phyloP scores from a whole-genome alignment of 2,888 invertebrate genomes.

The Metallyticus violacea region DNA sequence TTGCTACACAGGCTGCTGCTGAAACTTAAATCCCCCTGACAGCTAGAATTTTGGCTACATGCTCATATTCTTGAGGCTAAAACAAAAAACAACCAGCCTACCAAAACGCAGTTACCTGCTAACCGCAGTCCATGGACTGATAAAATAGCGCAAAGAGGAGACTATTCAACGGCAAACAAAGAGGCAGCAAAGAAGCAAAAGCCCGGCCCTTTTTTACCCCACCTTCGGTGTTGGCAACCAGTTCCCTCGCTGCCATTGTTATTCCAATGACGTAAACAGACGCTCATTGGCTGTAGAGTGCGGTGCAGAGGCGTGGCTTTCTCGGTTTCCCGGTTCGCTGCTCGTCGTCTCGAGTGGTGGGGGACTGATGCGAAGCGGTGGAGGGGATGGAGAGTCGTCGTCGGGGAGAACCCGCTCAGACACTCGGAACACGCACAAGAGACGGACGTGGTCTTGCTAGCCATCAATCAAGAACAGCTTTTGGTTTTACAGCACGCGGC shows the following conservation, averaged over 20 bases:
- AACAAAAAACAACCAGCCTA: not conserved
- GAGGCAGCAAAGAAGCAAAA: not conserved
- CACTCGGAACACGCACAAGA: not conserved
- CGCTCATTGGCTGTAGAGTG: not conserved
- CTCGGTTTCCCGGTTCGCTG: not conserved
- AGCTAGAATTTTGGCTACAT: not conserved
- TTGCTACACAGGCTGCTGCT: not conserved
- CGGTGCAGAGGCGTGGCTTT: not conserved
- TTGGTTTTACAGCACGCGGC: not conserved
- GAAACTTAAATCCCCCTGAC: not conserved
- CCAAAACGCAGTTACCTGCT: not conserved
- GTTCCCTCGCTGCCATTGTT: conserved; percentile 28
- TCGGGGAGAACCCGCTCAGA: not conserved
- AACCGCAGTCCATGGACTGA: not conserved
- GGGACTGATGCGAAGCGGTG: not conserved
- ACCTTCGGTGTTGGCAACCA: not conserved
- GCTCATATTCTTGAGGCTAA: not conserved
- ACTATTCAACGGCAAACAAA: not conserved
- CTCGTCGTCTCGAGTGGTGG: not conserved
- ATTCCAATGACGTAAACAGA: conserved; percentile 22
- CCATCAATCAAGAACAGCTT: conserved; percentile 28
- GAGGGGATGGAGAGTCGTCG: not conserved
- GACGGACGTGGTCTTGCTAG: not conserved
- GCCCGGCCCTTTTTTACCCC: conserved; percentile 2
- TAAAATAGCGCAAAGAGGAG: not conserved